phyloP scores from a whole-genome alignment of 2,888 invertebrate genomes.

The Polydrusus tereticollis region DNA sequence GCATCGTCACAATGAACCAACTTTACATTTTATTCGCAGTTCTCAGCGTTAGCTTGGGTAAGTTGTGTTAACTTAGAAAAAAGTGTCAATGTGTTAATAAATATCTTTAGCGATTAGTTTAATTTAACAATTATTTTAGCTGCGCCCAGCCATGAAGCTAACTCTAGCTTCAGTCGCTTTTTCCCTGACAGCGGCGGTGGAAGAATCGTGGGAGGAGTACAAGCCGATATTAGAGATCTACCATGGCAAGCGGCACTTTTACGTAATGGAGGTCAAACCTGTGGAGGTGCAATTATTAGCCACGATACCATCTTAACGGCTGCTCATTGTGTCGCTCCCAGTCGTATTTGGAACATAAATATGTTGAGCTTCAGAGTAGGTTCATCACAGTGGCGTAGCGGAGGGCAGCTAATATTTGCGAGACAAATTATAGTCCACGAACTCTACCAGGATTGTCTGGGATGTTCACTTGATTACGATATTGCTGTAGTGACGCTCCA shows the following conservation, averaged over 20 bases:
- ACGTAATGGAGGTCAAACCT: conserved; percentile 68
- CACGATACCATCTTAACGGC: conserved; percentile 68
- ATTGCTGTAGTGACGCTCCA: not conserved
- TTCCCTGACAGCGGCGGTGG: no score
- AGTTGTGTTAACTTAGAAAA: no score
- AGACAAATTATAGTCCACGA: not conserved
- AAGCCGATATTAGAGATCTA: conserved; percentile 14
- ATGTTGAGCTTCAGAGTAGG: conserved; percentile 26
- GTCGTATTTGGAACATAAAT: conserved; percentile 5
- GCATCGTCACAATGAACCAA: no score
- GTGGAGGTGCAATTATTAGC: conserved; percentile 69
- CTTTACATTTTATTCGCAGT: no score
- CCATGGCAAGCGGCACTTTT: conserved; percentile 69
- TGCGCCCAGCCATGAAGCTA: no score
- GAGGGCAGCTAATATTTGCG: conserved; percentile 21
- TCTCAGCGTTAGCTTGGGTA: no score
- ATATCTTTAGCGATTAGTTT: no score
- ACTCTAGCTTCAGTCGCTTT: no score
- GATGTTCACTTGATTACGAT: not conserved
- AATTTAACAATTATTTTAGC: no score
- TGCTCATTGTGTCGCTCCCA: conserved; percentile 65
- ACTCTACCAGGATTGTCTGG: not conserved
- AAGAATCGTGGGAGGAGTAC: conserved; percentile 19
- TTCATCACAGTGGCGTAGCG: conserved; percentile 11
- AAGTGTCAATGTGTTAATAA: no score